phyloP scores from a whole-genome alignment of 2,797 vertebrate genomes.

The Agapornis canus region DNA sequence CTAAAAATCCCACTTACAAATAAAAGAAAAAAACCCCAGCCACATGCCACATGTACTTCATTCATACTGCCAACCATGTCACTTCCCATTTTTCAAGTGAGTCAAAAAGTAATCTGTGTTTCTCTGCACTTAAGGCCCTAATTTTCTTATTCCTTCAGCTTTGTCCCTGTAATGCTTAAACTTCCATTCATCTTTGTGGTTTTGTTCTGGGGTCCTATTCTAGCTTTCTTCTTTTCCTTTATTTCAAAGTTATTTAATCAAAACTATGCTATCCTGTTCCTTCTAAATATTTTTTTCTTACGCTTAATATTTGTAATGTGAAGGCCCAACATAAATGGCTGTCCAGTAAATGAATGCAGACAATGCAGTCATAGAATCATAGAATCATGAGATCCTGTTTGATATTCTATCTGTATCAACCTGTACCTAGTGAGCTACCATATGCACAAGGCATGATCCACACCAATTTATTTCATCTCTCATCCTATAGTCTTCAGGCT shows the following conservation, averaged over 20 bases:
- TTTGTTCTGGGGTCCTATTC: background rate
- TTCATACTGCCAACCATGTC: background rate
- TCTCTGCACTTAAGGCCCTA: background rate
- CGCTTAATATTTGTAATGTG: background rate
- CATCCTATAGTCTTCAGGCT: background rate
- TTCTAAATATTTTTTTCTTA: background rate
- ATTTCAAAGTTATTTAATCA: background rate
- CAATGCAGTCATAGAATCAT: background rate
- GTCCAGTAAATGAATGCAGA: background rate
- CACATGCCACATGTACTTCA: background rate
- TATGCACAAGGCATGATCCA: background rate
- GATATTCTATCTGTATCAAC: background rate
- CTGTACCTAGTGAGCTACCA: background rate
- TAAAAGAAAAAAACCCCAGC: background rate
- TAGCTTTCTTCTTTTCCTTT: background rate
- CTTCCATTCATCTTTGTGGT: background rate
- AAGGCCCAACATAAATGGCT: background rate
- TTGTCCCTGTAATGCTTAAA: background rate
- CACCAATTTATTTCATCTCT: background rate
- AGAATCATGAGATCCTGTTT: background rate
- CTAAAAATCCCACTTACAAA: background rate
- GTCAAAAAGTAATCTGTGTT: background rate
- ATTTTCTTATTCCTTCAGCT: background rate
- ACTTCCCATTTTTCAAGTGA: background rate
- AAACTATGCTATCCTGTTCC: background rate